Percentiles rank a stretch among this genome's conserved stretches.
Conservation (phyloP, 2,797 vertebrate genomes). For the Enteromius anoplus region DNA sequence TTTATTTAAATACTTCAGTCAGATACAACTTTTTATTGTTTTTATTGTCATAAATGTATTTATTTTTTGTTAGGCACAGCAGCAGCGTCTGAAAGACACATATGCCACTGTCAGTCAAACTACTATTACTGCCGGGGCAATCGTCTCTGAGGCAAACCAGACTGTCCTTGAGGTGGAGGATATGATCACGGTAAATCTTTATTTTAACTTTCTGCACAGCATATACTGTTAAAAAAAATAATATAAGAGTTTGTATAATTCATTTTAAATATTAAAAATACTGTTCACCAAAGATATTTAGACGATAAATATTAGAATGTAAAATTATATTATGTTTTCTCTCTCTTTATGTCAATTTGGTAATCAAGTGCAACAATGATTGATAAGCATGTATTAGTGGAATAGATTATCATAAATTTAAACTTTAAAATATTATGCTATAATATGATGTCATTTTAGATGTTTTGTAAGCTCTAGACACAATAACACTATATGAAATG, state of each 20-base stretch:
- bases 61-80: conserved; percentile 64
- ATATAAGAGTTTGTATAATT: neutral
- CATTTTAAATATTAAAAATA: conserved; percentile 1
- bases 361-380: neutral
- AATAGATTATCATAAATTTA: neutral
- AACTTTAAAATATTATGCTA: neutral
- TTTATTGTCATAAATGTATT: neutral
- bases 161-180: conserved; percentile 74
- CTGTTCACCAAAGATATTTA: neutral
- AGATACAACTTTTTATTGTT: neutral
- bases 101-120: conserved; percentile 70
- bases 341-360: neutral
- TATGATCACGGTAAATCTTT: conserved; percentile 81
- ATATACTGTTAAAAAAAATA: neutral
- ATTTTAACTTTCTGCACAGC: neutral
- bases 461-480: neutral
- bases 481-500: neutral
- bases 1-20: neutral
- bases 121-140: conserved; percentile 68
- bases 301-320: neutral
- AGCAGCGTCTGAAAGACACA: conserved; percentile 71
- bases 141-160: conserved; percentile 68
- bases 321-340: neutral
- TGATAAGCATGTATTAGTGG: neutral
- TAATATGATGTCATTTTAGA: neutral